Evolutionary conservation across 2,888 invertebrate species (phyloP), one percentile per base, ranked within the genome.

Genomic region (Yponomeuta sedellus): DNA sequence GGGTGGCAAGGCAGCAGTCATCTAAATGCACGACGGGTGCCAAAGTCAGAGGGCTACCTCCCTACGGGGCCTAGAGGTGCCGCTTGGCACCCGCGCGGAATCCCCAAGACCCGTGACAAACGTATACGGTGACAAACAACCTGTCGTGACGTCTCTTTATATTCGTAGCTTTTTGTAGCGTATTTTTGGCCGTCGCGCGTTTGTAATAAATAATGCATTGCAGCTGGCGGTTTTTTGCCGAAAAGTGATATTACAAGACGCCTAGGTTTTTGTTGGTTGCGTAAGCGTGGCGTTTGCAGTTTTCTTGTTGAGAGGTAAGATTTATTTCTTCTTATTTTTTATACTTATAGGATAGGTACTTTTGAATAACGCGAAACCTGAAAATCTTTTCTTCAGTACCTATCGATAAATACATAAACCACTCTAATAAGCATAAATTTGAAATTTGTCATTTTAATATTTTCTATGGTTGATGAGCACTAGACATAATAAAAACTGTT

Each of bases 61-160:
- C 64, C 86, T 16, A 52, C 44, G 44, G 44, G 4, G 44, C 44
- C 44, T 85, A 81, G 79, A 75, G 72, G 68, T 69, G 68, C 73
- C 70, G 70, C 78, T 77, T 16, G 40, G 63, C 81, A 84, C 87
- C 83, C 79, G 73, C 73, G 77, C 77, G 74, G 89, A 88, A 89
- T 89, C 85, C 85, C 87, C 85, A 88, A 87, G 69, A 75, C 71
- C 71, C 67, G 68, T 71, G 73, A 71, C 61, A 57, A 64, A 64
- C 44, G 61, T 64, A 64, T 19, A 19, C 25, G n/a, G 22, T 62
- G 62, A 67, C 62, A 66, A 67, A 65, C 67, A 57, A 64, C 39
- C 20, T 28, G 39, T 12, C 59, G 59, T 6, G 25, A 59, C 22
- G 59, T 20, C 11, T 19, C 59, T 59, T 11, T 59, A 22, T 22